Conservation (phyloP, 2,797 vertebrate genomes). For the Pelochelys cantorii region DNA sequence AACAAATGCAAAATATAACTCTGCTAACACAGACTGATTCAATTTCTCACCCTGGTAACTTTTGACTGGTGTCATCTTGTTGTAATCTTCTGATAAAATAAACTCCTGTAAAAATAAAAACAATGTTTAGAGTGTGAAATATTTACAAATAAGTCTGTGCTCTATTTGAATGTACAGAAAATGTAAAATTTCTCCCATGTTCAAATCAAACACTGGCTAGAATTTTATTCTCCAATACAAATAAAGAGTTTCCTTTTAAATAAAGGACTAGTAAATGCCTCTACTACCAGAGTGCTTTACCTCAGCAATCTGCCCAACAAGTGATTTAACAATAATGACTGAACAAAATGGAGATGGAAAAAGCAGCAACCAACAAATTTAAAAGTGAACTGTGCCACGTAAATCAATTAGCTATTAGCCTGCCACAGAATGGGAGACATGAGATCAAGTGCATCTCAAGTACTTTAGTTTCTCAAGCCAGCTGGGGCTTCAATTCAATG, state of each 20-base stretch:
- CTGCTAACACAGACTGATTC: background rate
- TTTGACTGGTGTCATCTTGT: constrained; percentile 93
- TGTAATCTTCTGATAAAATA: constrained; percentile 96
- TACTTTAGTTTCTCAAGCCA: background rate
- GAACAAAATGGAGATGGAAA: background rate
- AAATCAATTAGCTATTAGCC: background rate
- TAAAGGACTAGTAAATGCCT: background rate
- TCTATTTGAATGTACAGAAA: constrained; percentile 9
- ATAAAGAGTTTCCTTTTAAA: background rate
- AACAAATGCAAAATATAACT: background rate
- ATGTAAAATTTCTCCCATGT: background rate
- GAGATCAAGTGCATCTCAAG: background rate
- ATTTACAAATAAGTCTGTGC: background rate
- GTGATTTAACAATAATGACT: background rate
- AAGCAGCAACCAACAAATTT: background rate
- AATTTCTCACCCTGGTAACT: constrained; percentile 91
- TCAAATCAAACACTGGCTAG: background rate
- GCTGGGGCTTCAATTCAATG: background rate
- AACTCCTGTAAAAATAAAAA: constrained; percentile 88
- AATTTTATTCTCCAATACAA: background rate
- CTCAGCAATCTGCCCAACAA: background rate
- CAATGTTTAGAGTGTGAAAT: constrained; percentile 49
- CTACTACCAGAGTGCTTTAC: background rate
- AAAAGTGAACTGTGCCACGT: background rate
- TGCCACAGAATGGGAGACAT: background rate